These are phyloP conservation scores for Thalassaphorura encarpata DNA, from an alignment of 1,140 invertebrate genomes.

Conservation along the genomic window DNA sequence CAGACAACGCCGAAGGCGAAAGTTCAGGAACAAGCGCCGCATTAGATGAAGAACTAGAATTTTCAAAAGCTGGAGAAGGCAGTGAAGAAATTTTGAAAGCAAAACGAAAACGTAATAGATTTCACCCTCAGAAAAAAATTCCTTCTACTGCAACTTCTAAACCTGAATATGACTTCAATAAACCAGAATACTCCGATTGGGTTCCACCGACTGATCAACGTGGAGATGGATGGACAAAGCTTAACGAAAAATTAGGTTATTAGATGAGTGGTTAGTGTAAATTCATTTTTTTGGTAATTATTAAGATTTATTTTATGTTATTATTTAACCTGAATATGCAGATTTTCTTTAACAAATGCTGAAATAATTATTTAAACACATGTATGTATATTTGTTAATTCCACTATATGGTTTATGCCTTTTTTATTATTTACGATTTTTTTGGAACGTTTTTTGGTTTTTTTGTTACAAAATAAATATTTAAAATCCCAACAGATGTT, in stretches of 20 bases:
- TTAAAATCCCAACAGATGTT: background rate
- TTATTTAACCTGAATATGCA: background rate
- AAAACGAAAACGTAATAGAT: constrained; percentile 37
- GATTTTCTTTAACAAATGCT: too few relatives aligned
- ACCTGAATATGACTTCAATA: constrained; percentile 40
- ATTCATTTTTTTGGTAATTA: too few relatives aligned
- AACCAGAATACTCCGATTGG: constrained; percentile 61
- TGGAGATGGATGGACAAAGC: constrained; percentile 65
- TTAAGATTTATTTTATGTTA: background rate
- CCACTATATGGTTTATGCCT: background rate
- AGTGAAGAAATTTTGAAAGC: constrained; percentile 21
- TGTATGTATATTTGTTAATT: background rate
- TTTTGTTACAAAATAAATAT: background rate
- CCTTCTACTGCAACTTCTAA: background rate
- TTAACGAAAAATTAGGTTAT: constrained; percentile 76
- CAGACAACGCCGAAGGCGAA: background rate
- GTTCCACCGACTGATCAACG: constrained; percentile 61
- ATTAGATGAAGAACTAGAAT: too few relatives aligned
- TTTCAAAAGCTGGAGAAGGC: constrained; percentile 11
- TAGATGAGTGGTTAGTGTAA: too few relatives aligned
- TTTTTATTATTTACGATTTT: background rate
- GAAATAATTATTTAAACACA: background rate
- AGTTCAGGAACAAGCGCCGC: too few relatives aligned
- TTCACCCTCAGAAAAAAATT: constrained; percentile 26
- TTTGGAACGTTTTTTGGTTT: background rate